A percentile compares a stretch with the other conserved stretches of the same genome.
Conservation (phyloP, 2,797 vertebrate species). For the Pitangus sulphuratus region DNA sequence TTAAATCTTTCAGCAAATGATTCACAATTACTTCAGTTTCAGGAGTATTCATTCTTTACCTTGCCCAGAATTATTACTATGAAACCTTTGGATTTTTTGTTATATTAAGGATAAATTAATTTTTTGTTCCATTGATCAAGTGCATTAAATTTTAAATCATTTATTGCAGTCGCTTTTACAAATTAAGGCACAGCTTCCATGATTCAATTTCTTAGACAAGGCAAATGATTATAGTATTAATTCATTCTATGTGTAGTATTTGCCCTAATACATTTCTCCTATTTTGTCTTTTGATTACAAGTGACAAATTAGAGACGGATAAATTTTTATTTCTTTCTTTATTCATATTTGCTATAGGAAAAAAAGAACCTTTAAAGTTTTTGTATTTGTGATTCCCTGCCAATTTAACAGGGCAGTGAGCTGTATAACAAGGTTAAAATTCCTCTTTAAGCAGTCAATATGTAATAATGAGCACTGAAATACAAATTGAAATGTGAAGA, state of each 20-base stretch:
- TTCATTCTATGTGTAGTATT: background rate
- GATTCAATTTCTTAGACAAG: slow-evolving; percentile 20
- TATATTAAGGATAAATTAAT: slow-evolving; percentile 42
- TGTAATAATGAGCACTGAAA: background rate
- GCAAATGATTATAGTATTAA: slow-evolving; percentile 37
- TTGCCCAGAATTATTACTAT: slow-evolving; percentile 42
- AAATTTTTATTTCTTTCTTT: background rate
- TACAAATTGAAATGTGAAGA: background rate
- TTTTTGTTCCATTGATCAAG: background rate
- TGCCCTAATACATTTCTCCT: background rate
- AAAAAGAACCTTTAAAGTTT: background rate
- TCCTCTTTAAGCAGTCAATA: background rate
- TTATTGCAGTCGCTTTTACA: slow-evolving; percentile 40
- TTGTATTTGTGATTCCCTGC: background rate
- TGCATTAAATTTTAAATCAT: slow-evolving; percentile 50
- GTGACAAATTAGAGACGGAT: background rate
- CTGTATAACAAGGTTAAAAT: background rate
- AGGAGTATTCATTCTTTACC: slow-evolving; percentile 11
- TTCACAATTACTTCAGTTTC: slow-evolving; percentile 48
- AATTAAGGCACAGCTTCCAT: slow-evolving; percentile 40
- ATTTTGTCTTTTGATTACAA: background rate
- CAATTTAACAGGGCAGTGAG: background rate
- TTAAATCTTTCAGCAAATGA: slow-evolving; percentile 32
- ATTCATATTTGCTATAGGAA: background rate
- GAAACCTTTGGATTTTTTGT: background rate